phyloP scores from a whole-genome alignment of 2,888 invertebrate genomes.

The Drosophila nr. perissopoda region DNA sequence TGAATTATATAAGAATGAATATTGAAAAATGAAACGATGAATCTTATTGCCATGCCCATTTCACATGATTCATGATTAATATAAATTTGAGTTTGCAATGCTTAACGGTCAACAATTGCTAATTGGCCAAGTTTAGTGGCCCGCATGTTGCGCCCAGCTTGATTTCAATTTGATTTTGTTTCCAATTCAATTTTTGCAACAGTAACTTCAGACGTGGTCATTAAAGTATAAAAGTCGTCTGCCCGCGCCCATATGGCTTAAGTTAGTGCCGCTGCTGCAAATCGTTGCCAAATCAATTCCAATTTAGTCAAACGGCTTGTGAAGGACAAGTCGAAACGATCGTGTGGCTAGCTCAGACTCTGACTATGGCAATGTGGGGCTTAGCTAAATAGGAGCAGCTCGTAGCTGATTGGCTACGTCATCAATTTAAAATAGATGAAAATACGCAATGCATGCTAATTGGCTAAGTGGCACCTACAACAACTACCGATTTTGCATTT shows the following conservation, averaged over 20 bases:
- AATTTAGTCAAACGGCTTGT: constrained; percentile 73
- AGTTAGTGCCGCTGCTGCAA: constrained; percentile 26
- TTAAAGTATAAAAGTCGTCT: constrained; percentile 59
- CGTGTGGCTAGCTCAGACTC: constrained; percentile 15
- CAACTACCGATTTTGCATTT: constrained; percentile 59
- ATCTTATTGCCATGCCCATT: neutral
- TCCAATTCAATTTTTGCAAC: constrained; percentile 19
- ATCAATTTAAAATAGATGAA: constrained; percentile 79
- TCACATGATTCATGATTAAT: neutral
- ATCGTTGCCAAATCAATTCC: constrained; percentile 77
- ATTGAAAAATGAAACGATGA: neutral
- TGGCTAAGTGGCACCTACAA: constrained; percentile 80
- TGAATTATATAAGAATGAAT: neutral
- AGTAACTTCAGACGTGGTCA: constrained; percentile 33
- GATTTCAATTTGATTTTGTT: constrained; percentile 10
- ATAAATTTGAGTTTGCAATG: neutral
- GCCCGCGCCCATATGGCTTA: constrained; percentile 74
- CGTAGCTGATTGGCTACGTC: constrained; percentile 61
- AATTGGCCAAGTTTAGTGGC: constrained; percentile 27
- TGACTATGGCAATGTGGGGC: constrained; percentile 32
- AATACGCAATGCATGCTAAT: constrained; percentile 80
- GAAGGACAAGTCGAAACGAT: constrained; percentile 65
- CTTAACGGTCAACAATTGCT: neutral
- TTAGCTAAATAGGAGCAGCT: constrained; percentile 63
- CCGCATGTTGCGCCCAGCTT: constrained; percentile 51